Conservation (phyloP, 1,140 invertebrate species). For the Cotesia chilonis region DNA sequence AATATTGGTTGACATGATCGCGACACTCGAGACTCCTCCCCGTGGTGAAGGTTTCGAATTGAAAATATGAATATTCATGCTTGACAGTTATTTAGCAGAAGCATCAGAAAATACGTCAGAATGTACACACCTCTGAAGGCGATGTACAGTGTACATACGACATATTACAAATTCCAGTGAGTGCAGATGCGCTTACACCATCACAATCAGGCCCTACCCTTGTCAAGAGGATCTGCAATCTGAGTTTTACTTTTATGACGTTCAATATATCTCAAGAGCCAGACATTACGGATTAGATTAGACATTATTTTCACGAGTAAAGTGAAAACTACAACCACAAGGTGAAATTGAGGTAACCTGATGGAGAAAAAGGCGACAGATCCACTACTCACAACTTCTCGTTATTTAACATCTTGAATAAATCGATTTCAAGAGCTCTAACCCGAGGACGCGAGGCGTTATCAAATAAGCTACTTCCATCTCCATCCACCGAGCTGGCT, state of each 20-base stretch:
- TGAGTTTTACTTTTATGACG: too few species aligned
- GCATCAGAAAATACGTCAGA: conserved; percentile 35
- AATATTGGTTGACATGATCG: neutral
- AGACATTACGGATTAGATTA: too few species aligned
- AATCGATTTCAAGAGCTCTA: conserved; percentile 36
- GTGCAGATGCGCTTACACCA: conserved; percentile 28
- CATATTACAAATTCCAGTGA: conserved; percentile 30
- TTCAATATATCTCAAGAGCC: too few species aligned
- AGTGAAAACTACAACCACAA: neutral
- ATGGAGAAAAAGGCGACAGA: conserved; percentile 17
- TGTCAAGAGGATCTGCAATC: too few species aligned
- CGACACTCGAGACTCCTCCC: conserved; percentile 35
- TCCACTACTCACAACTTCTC: conserved; percentile 9
- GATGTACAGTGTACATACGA: neutral
- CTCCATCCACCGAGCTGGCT: neutral
- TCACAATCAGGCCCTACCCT: too few species aligned
- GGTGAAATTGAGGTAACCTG: conserved; percentile 18
- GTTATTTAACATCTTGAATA: conserved; percentile 39
- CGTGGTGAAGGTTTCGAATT: conserved; percentile 30
- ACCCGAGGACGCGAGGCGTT: neutral
- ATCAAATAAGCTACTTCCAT: conserved; percentile 24
- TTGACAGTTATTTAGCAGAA: conserved; percentile 40
- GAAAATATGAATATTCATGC: conserved; percentile 43
- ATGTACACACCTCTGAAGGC: conserved; percentile 17
- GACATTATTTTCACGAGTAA: neutral